These are phyloP conservation scores for Hetaerina americana DNA, from an alignment of 1,140 invertebrate genomes.

Conservation along the genomic window DNA sequence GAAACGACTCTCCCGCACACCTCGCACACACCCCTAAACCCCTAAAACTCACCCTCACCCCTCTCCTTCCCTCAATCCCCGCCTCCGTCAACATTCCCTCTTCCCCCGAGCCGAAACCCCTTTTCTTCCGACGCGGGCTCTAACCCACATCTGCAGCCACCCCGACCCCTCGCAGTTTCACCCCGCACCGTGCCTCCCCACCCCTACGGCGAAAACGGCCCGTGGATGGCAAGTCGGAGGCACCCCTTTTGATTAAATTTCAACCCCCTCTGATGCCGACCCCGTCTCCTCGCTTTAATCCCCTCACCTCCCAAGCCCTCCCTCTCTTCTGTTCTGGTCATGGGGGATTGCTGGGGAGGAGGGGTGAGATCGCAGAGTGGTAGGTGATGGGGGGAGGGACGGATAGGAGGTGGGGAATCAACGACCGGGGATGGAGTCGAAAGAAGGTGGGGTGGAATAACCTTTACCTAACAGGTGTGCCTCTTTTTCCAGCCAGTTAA, in stretches of 20 bases:
- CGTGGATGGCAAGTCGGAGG: not conserved
- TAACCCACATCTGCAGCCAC: not conserved
- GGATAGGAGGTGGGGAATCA: too few relatives aligned
- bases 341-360: too few relatives aligned
- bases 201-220: too few relatives aligned
- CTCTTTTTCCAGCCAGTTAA: not conserved
- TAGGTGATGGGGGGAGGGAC: too few relatives aligned
- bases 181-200: too few relatives aligned
- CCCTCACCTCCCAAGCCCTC: not conserved
- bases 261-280: not conserved
- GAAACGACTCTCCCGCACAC: not conserved
- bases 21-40: too few relatives aligned
- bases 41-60: not conserved
- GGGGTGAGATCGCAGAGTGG: too few relatives aligned
- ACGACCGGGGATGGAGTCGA: not conserved
- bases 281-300: not conserved
- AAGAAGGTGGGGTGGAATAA: not conserved
- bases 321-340: too few relatives aligned
- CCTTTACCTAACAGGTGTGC: not conserved
- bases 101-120: too few relatives aligned
- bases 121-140: too few relatives aligned
- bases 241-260: not conserved
- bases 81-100: too few relatives aligned
- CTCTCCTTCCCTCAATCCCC: not conserved
- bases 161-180: not conserved